phyloP scores from a whole-genome alignment of 2,888 invertebrate genomes.

The Melangyna quadrimaculata region DNA sequence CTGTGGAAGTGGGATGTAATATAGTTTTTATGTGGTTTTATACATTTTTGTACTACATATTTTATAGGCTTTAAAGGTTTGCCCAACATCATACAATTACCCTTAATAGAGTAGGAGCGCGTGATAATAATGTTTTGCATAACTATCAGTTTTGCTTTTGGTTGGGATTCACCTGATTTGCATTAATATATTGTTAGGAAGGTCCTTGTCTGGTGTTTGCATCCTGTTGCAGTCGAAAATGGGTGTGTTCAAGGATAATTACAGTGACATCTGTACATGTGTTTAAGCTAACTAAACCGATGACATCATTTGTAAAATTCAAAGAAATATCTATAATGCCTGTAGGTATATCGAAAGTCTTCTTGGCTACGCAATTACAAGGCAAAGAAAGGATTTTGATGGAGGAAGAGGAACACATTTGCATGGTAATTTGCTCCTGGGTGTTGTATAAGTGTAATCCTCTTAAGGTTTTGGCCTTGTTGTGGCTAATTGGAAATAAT shows the following conservation, averaged over 20 bases:
- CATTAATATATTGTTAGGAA: slow-evolving; percentile 12
- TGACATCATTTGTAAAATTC: not conserved
- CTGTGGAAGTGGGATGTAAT: slow-evolving; percentile 21
- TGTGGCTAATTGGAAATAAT: slow-evolving; percentile 35
- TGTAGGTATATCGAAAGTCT: not conserved
- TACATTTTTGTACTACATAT: slow-evolving; percentile 30
- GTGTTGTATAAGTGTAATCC: slow-evolving; percentile 24
- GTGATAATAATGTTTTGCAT: slow-evolving; percentile 55
- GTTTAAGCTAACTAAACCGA: not conserved
- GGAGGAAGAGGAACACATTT: slow-evolving; percentile 19
- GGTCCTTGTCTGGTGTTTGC: not conserved
- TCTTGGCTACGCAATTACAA: not conserved
- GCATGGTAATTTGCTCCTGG: not conserved
- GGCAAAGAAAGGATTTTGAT: not conserved
- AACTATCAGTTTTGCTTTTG: slow-evolving; percentile 51
- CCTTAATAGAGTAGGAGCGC: slow-evolving; percentile 30
- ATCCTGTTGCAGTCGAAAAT: slow-evolving; percentile 1
- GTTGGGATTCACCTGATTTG: slow-evolving; percentile 25
- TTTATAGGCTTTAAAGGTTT: not conserved
- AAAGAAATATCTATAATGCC: too few species aligned
- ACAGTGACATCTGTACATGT: not conserved
- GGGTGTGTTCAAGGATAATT: not conserved
- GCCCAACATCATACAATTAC: not conserved
- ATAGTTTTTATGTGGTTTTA: slow-evolving; percentile 51
- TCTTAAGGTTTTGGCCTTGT: slow-evolving; percentile 23